Percentiles rank a stretch among this genome's conserved stretches.
Evolutionary conservation across 2,797 vertebrate genomes (phyloP).

Genomic region (Loriculus beryllinus): DNA sequence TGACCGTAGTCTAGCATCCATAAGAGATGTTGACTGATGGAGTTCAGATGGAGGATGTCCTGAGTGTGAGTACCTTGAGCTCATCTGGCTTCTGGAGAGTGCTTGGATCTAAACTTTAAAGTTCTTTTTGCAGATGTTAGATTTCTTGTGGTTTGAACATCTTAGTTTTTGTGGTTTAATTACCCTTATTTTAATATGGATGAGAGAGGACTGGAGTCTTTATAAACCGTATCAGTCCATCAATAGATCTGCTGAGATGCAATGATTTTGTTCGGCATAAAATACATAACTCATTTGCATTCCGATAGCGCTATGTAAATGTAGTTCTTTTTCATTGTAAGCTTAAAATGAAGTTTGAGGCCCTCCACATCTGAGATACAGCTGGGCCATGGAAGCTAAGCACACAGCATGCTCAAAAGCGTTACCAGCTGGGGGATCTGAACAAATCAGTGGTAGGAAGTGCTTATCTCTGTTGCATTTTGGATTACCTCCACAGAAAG

Average conservation of each 20-base stretch:
- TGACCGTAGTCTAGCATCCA: rapidly evolving
- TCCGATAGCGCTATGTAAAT: not conserved
- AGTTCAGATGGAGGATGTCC: not conserved
- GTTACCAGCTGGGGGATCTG: not conserved
- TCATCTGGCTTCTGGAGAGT: not conserved
- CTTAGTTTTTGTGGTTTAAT: not conserved
- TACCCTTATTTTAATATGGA: not conserved
- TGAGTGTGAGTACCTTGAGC: not conserved
- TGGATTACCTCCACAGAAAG: not conserved
- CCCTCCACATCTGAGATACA: not conserved
- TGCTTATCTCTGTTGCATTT: not conserved
- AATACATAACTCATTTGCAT: not conserved
- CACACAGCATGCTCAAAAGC: not conserved
- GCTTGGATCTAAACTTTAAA: not conserved
- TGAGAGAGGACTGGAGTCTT: not conserved
- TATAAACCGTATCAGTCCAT: not conserved
- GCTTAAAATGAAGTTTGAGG: not conserved
- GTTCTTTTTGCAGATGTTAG: not conserved
- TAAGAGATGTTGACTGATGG: not conserved
- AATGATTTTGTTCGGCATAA: not conserved
- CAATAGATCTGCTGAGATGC: not conserved
- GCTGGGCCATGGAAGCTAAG: not conserved
- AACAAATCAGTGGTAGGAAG: not conserved
- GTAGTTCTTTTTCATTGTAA: not conserved
- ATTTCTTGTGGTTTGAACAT: not conserved